Conservation (phyloP, 2,797 vertebrate species). For the Coccyzus lansbergi region DNA sequence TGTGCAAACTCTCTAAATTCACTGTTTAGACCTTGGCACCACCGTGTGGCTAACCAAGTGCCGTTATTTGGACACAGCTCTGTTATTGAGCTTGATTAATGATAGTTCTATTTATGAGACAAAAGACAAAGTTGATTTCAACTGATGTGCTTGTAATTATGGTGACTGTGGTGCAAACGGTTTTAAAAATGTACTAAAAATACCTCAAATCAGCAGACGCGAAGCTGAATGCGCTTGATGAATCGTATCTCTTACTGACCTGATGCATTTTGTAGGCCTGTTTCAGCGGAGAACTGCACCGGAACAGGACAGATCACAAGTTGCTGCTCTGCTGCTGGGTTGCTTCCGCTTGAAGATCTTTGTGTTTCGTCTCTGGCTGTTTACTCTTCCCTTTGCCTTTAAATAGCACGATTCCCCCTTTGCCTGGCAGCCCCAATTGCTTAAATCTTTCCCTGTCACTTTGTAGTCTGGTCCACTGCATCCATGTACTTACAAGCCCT, state of each 20-base stretch:
- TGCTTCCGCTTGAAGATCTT: background rate
- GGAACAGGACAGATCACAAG: background rate
- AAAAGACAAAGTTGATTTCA: background rate
- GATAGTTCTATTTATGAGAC: background rate
- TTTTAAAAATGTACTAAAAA: background rate
- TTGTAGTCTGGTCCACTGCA: background rate
- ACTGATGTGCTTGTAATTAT: background rate
- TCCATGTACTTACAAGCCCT: background rate
- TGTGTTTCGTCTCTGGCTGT: background rate
- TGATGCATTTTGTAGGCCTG: background rate
- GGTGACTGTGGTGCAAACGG: background rate
- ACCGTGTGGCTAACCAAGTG: background rate
- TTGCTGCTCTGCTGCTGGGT: rapidly evolving
- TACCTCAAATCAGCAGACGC: background rate
- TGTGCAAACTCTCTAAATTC: background rate
- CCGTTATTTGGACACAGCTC: background rate
- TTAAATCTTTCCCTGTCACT: background rate
- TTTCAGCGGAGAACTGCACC: background rate
- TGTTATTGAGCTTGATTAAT: background rate
- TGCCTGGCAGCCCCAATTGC: background rate
- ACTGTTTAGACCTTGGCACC: background rate
- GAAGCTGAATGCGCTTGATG: background rate
- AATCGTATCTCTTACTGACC: background rate
- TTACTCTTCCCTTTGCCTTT: background rate
- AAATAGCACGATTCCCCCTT: background rate